Evolutionary conservation across 2,113 vertebrate genomes (phyloP).

Genomic region (Heterotilapia buettikoferi): DNA sequence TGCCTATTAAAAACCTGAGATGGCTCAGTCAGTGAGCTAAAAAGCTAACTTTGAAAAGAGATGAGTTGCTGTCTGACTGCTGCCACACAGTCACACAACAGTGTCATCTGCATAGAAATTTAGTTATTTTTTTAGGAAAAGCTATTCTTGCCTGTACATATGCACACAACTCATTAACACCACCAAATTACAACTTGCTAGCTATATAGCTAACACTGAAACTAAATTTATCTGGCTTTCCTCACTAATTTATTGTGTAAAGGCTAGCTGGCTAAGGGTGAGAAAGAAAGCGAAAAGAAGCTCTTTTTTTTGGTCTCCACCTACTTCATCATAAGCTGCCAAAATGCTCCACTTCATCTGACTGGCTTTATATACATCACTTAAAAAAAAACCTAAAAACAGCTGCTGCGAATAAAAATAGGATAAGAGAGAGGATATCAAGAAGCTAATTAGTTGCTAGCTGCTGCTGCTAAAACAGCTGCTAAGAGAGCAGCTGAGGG

Average conservation of each 20-base stretch:
- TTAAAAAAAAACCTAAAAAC: neutral
- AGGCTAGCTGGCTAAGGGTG: neutral
- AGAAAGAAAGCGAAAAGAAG: neutral
- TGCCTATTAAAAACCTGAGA: neutral
- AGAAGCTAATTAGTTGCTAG: neutral
- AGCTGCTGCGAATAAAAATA: neutral
- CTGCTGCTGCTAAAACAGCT: neutral
- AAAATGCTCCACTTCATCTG: neutral
- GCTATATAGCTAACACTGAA: neutral
- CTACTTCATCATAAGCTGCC: neutral
- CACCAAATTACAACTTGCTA: neutral
- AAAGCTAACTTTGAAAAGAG: neutral
- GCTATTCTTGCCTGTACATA: neutral
- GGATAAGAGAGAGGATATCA: neutral
- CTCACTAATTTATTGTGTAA: neutral
- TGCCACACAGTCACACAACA: neutral
- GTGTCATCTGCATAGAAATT: neutral
- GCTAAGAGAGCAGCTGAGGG: neutral
- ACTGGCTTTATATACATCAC: neutral
- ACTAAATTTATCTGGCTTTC: accelerated
- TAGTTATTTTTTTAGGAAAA: neutral
- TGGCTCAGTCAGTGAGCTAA: neutral
- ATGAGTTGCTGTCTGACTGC: neutral
- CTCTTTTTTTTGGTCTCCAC: neutral
- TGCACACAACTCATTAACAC: neutral